phyloP scores from a whole-genome alignment of 1,140 invertebrate genomes.

The Vollenhovia emeryi region DNA sequence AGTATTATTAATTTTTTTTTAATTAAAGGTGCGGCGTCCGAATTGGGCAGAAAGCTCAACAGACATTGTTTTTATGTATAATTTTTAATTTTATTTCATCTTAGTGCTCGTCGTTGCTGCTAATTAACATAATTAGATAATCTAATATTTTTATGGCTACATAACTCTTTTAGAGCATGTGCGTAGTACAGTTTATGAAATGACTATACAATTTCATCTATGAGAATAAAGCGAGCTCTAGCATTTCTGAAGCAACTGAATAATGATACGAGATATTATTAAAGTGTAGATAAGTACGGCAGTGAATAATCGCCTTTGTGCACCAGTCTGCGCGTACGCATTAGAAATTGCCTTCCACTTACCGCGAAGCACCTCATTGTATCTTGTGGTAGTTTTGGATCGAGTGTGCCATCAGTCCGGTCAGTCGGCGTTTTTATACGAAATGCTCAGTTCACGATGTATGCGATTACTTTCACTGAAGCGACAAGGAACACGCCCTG shows the following conservation, averaged over 20 bases:
- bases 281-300: neutral
- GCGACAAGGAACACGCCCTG: conserved; percentile 66
- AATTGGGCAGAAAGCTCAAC: neutral
- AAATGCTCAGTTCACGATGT: conserved; percentile 67
- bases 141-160: neutral
- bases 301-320: neutral
- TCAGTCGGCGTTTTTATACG: conserved; percentile 76
- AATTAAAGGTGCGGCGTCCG: no score
- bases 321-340: neutral
- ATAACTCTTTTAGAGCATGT: neutral
- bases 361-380: conserved; percentile 77
- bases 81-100: no score
- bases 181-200: neutral
- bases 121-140: neutral
- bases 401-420: conserved; percentile 71
- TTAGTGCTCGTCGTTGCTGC: no score
- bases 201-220: neutral
- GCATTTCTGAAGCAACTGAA: neutral
- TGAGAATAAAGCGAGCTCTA: neutral
- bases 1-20: neutral
- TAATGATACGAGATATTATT: neutral
- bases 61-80: conserved; percentile 7
- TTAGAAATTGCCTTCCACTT: conserved; percentile 61
- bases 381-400: conserved; percentile 62
- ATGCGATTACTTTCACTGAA: conserved; percentile 78